Evolutionary conservation across 2,797 vertebrate genomes (phyloP), one percentile per base, ranked within the genome.

Genomic region (Mormyrops boulengeri): DNA sequence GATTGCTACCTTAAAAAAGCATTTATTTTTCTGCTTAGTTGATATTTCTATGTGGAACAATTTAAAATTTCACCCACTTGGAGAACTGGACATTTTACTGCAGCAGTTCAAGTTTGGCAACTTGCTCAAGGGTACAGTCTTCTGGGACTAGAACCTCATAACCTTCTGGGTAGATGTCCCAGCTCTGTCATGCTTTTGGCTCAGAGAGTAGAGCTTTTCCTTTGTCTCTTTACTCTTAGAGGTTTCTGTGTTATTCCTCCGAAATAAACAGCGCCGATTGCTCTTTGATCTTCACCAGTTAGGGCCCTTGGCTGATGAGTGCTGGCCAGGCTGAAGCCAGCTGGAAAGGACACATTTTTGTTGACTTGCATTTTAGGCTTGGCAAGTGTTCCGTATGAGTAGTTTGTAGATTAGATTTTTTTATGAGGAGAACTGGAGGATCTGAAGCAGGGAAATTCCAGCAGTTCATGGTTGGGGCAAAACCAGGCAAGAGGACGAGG

Each of bases 361-460:
- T 49, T 26, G 84, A 49, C 44, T 50, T 85, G 84, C 17, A 50
- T 85, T 85, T 52, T 52, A 85, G 84, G 49, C 84, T 50, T 85
- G 44, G 44, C 49, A 52, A 14, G 22, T n/a, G 19, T 26, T 22
- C 38, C n/a, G 17, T 6, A 85, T 85, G 84, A 85, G 22, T 50
- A 50, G 44, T 50, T 85, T 85, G 84, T 50, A 22, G 84, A 85
- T 85, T 49, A 85, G 44, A 44, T 47, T 84, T 44, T n/a, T 85
- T 52, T 50, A 50, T 49, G 82, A 62, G 17, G 17, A 19, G 34
- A 88, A 17, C 53, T n/a, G 91, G 11, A 22, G 49, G 87, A 19
- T 0, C 22, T 62, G 53, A 90, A 88, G 89, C 34, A 90, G 87
- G 4, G 66, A 88, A 91, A 90, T 92, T 22, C 89, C 50, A 1